These are phyloP conservation scores for Macrosiphum euphorbiae DNA, from an alignment of 2,888 invertebrate genomes.

Conservation along the genomic window DNA sequence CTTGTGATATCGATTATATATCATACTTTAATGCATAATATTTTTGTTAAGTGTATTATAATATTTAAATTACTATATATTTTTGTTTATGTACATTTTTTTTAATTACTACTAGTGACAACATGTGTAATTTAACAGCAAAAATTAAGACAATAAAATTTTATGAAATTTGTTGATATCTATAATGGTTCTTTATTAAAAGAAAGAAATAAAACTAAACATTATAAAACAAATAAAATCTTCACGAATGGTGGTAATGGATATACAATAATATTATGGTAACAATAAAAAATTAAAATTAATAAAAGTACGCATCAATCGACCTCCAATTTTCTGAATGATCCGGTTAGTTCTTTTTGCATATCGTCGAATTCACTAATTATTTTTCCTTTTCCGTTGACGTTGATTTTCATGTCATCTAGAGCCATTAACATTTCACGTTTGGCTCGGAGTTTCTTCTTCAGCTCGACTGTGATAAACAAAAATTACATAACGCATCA, in stretches of 20 bases:
- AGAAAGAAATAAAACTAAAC: slow-evolving; percentile 19
- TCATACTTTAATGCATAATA: slow-evolving; percentile 57
- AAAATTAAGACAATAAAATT: slow-evolving; percentile 61
- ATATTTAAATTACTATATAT: slow-evolving; percentile 62
- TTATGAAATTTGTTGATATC: slow-evolving; percentile 60
- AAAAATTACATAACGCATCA: not conserved
- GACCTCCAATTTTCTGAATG: slow-evolving; percentile 84
- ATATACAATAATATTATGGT: slow-evolving; percentile 55
- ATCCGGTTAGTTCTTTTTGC: slow-evolving; percentile 81
- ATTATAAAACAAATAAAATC: slow-evolving; percentile 41
- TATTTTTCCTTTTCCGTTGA: slow-evolving; percentile 81
- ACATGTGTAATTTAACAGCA: slow-evolving; percentile 57
- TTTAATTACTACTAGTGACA: slow-evolving; percentile 59
- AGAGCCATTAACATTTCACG: slow-evolving; percentile 69
- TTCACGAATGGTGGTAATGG: slow-evolving; percentile 44
- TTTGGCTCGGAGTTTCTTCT: slow-evolving; percentile 69
- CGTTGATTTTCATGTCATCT: slow-evolving; percentile 70
- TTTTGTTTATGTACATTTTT: slow-evolving; percentile 65
- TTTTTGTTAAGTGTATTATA: slow-evolving; percentile 62
- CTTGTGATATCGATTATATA: slow-evolving; percentile 65
- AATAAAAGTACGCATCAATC: slow-evolving; percentile 73
- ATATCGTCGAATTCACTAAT: slow-evolving; percentile 80
- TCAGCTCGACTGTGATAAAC: slow-evolving; percentile 68
- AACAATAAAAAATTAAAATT: slow-evolving; percentile 48
- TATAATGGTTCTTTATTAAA: slow-evolving; percentile 41